Evolutionary conservation across 2,113 vertebrate genomes (phyloP).

Genomic region (Mesoclemmys tuberculata): DNA sequence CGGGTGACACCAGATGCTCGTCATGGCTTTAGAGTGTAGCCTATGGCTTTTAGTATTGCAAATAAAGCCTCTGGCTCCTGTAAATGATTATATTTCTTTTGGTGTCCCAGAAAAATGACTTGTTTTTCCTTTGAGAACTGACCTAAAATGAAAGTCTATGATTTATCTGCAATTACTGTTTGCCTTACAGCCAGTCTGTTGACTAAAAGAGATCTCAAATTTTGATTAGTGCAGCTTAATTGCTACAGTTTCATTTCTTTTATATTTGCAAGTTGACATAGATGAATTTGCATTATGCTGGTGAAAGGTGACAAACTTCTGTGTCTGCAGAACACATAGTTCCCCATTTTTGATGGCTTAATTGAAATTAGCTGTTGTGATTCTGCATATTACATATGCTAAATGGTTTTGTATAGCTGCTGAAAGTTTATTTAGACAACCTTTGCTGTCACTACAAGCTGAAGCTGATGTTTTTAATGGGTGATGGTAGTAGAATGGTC

Average conservation of each 20-base stretch:
- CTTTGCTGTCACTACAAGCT: fast-evolving
- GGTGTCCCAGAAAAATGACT: background rate
- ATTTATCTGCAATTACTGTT: background rate
- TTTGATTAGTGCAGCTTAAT: background rate
- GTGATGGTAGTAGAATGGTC: background rate
- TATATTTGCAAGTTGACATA: background rate
- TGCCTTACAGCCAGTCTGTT: background rate
- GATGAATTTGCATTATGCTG: background rate
- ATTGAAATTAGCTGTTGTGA: background rate
- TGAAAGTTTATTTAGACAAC: background rate
- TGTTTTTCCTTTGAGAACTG: background rate
- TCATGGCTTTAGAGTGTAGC: background rate
- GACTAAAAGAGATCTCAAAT: background rate
- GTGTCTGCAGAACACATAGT: background rate
- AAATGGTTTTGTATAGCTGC: background rate
- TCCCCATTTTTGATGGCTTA: background rate
- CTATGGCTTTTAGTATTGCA: background rate
- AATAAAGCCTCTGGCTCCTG: background rate
- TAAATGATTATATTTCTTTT: background rate
- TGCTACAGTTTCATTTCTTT: background rate
- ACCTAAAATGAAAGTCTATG: background rate
- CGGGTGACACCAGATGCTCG: background rate
- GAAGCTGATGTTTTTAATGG: background rate
- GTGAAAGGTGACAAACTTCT: background rate
- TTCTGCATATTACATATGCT: background rate